Evolutionary conservation across 2,113 vertebrate species (phyloP), one percentile per base, ranked within the genome.

Genomic region (Callithrix jacchus): DNA sequence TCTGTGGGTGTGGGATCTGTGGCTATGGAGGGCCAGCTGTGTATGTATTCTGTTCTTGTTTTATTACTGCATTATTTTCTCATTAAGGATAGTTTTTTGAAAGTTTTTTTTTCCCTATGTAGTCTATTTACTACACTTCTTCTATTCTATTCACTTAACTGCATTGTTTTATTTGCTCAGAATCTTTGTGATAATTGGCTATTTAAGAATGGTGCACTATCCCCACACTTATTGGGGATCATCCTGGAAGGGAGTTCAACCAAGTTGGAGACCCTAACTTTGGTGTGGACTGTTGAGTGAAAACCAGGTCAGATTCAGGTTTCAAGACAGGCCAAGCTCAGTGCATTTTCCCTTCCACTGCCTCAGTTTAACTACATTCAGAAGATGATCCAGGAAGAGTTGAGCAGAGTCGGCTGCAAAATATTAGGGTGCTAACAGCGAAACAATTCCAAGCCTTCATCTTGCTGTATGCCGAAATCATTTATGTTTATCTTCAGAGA

Each of bases 401-500:
- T 16, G 77, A 89, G 66, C 76, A 21, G 52, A 45, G 32, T 45
- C 42, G 35, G 45, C 54, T 54, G 52, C 89, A 32, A 32, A 32
- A 64, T 27, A 32, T 64, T 64, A 64, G 61, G 61, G 27, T 64
- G 27, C 61, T 64, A 32, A 32, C 27, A 64, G 61, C 12, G 71
- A 9, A 8, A 11, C 20, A n/a, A 42, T 8, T 37, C 94, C 54
- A 17, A 64, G 35, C 61, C 89, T 88, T n/a, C 68, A 74, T 74
- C 88, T 61, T n/a, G 49, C 88, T 87, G 68, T 89, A 85, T 79
- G 97, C 97, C 97, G 97, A 92, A 96, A 95, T 42, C 85, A 92
- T 97, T 97, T 97, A 96, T 93, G 92, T 97, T 13, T 97, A 97
- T 71, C 96, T 95, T 23, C 66, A 76, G 61, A 64, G 76, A 14